Percentiles rank a stretch among this genome's conserved stretches.
Conservation (phyloP, 2,797 vertebrate genomes). For the Cyprinodon diabolis region DNA sequence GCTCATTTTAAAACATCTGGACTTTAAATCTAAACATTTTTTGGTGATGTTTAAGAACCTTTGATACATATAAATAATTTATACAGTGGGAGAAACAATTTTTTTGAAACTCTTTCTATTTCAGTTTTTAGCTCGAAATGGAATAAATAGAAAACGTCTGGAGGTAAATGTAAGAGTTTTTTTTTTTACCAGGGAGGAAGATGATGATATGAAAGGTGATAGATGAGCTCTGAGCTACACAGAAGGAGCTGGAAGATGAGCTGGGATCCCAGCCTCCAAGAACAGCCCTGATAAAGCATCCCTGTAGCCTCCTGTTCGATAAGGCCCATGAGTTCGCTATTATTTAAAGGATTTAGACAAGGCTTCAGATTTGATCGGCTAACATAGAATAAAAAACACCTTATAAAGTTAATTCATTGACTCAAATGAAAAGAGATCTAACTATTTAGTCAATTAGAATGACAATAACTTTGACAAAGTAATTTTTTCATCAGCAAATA, state of each 20-base stretch:
- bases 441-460: background rate
- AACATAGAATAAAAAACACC: background rate
- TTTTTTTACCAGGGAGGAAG: background rate
- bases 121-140: background rate
- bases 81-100: background rate
- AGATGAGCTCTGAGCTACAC: background rate
- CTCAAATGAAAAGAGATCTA: background rate
- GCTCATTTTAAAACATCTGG: constrained; percentile 12
- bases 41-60: background rate
- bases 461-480: background rate
- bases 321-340: background rate
- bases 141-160: background rate
- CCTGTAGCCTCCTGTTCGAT: background rate
- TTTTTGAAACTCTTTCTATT: background rate
- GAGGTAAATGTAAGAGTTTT: background rate
- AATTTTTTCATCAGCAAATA: background rate
- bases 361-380: background rate
- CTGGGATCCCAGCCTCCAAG: background rate
- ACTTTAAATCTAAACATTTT: background rate
- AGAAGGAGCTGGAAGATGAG: background rate
- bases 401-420: too few species aligned
- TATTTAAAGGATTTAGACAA: background rate
- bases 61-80: background rate
- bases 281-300: background rate
- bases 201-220: background rate